phyloP scores from a whole-genome alignment of 2,113 vertebrate genomes.

The Ahaetulla prasina region DNA sequence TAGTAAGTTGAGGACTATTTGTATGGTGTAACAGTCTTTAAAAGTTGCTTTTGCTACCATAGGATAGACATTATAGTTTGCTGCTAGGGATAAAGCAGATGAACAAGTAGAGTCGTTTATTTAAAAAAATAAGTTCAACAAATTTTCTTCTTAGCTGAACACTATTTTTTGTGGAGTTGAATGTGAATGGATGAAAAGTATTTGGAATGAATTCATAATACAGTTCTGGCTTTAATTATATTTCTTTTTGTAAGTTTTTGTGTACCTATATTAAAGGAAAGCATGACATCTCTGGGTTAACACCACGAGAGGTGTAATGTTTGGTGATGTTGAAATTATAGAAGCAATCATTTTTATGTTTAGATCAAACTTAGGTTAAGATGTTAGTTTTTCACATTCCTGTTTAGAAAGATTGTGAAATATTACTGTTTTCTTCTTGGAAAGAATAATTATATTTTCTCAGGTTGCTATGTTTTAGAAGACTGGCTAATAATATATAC shows the following conservation, averaged over 20 bases:
- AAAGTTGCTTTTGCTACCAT: neutral
- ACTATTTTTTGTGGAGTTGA: neutral
- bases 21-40: neutral
- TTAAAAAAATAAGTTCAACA: neutral
- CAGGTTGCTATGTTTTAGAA: neutral
- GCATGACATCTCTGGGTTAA: neutral
- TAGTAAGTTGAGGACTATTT: too few relatives aligned
- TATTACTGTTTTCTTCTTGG: neutral
- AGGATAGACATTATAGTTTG: neutral
- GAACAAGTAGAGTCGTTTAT: neutral
- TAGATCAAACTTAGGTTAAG: too few relatives aligned
- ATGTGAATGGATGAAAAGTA: neutral
- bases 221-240: neutral
- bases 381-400: neutral
- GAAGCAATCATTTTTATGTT: neutral
- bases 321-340: neutral
- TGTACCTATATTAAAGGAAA: neutral
- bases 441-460: slow-evolving; percentile 4
- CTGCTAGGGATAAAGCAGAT: neutral
- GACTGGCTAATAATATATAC: neutral
- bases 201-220: neutral
- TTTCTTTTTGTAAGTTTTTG: neutral
- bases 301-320: neutral
- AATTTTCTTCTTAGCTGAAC: neutral
- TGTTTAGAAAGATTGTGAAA: neutral